phyloP scores from a whole-genome alignment of 2,888 invertebrate genomes.

The Andrena haemorrhoa region DNA sequence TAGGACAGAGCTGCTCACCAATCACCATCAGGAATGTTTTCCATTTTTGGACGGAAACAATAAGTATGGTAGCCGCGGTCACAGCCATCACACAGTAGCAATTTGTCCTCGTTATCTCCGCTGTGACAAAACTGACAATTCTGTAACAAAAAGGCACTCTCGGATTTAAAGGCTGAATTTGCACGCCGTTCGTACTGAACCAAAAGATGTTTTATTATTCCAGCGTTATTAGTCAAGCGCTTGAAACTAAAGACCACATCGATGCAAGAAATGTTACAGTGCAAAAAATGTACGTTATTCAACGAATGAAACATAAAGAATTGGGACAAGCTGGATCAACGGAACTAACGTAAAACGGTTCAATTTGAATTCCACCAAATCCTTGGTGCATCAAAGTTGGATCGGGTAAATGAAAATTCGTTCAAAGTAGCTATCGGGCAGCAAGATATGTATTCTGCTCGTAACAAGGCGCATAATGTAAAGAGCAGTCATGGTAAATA shows the following conservation, averaged over 20 bases:
- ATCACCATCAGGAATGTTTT: slow-evolving; percentile 98
- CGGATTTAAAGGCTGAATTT: slow-evolving; percentile 30
- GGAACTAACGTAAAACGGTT: slow-evolving; percentile 29
- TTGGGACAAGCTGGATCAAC: slow-evolving; percentile 20
- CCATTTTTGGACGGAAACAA: slow-evolving; percentile 98
- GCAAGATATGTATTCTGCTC: slow-evolving; percentile 19
- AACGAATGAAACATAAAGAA: slow-evolving; percentile 24
- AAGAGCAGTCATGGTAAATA: slow-evolving; percentile 39
- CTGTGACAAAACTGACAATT: slow-evolving; percentile 98
- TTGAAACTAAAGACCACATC: slow-evolving; percentile 38
- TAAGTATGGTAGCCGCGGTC: slow-evolving; percentile 99
- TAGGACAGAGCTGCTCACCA: slow-evolving; percentile 88
- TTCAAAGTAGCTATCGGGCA: slow-evolving; percentile 16
- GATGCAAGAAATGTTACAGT: slow-evolving; percentile 47
- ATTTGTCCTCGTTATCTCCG: slow-evolving; percentile 97
- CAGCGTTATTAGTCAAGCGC: slow-evolving; percentile 45
- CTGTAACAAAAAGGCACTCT: slow-evolving; percentile 86
- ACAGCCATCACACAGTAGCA: slow-evolving; percentile 98
- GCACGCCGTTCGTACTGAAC: neutral
- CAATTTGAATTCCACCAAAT: slow-evolving; percentile 5
- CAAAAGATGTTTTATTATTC: slow-evolving; percentile 37
- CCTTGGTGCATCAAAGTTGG: neutral
- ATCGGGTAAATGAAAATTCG: slow-evolving; percentile 14
- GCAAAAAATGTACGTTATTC: slow-evolving; percentile 23
- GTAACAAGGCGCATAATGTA: slow-evolving; percentile 9